phyloP scores from a whole-genome alignment of 2,113 vertebrate species.

The Callionymus lyra region DNA sequence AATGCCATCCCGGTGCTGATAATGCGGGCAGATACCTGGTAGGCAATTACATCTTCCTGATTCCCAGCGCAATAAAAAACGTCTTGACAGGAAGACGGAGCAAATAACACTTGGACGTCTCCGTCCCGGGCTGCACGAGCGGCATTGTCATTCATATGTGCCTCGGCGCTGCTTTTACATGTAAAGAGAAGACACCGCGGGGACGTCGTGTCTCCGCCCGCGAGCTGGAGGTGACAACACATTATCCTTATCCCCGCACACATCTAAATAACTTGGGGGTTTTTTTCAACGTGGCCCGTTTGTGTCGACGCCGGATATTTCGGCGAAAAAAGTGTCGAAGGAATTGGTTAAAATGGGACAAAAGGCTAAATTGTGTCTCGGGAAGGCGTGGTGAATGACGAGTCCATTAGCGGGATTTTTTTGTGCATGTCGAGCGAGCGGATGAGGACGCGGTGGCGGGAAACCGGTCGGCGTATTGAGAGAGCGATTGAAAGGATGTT shows the following conservation, averaged over 20 bases:
- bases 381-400: constrained; percentile 27
- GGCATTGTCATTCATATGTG: constrained; percentile 59
- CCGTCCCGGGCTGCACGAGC: constrained; percentile 28
- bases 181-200: constrained; percentile 33
- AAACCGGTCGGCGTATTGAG: background rate
- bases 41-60: constrained; percentile 62
- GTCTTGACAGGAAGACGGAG: constrained; percentile 53
- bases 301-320: constrained; percentile 12
- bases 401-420: constrained; percentile 43
- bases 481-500: too few species aligned
- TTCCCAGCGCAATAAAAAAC: constrained; percentile 54
- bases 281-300: too few species aligned
- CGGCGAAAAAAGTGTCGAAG: constrained; percentile 1
- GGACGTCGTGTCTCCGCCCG: constrained; percentile 47
- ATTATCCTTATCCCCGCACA: constrained; percentile 34
- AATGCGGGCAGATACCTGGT: constrained; percentile 62
- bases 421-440: constrained; percentile 9
- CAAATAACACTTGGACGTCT: constrained; percentile 50
- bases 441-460: constrained; percentile 3
- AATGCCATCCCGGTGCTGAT: constrained; percentile 59
- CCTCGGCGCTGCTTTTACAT: constrained; percentile 36
- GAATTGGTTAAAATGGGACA: constrained; percentile 24
- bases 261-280: constrained; percentile 50
- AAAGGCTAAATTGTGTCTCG: constrained; percentile 20
- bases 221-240: constrained; percentile 46